Evolutionary conservation across 2,113 vertebrate species (phyloP).

Genomic region (Zosterops japonicus): DNA sequence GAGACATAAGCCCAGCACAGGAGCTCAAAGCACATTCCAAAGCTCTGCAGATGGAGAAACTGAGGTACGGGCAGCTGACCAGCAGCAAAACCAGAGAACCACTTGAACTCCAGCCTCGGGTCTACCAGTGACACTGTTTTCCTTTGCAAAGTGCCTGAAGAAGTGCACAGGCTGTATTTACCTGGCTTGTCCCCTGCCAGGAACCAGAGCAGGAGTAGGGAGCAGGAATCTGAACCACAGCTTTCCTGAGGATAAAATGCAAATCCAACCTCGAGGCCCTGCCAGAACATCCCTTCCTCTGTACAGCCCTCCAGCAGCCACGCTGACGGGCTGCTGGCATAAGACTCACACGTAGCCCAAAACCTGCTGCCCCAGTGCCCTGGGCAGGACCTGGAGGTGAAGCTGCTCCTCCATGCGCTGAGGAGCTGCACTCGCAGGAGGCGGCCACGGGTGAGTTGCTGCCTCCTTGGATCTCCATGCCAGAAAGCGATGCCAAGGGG

Average conservation of each 20-base stretch:
- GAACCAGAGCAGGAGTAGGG: not conserved
- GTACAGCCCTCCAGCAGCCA: not conserved
- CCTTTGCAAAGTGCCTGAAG: not conserved
- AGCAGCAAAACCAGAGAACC: not conserved
- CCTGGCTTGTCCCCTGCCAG: not conserved
- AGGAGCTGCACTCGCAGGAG: not conserved
- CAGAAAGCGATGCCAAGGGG: constrained; percentile 49
- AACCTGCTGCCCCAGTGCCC: not conserved
- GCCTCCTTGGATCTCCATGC: constrained; percentile 19
- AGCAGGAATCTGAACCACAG: not conserved
- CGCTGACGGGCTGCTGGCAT: accelerated
- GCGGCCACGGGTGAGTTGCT: not conserved
- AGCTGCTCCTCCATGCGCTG: not conserved
- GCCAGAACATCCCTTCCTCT: not conserved
- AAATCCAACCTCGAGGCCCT: not conserved
- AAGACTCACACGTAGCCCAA: not conserved
- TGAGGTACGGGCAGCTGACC: not conserved
- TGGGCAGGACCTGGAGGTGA: not conserved
- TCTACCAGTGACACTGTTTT: not conserved
- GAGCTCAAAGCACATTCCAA: not conserved
- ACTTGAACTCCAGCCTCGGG: accelerated
- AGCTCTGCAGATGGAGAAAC: not conserved
- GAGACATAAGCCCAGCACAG: not conserved
- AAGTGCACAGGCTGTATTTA: not conserved
- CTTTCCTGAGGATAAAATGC: not conserved